A percentile compares a stretch with the other conserved stretches of the same genome.
phyloP scores from a whole-genome alignment of 2,797 vertebrate genomes.

The Alauda arvensis region DNA sequence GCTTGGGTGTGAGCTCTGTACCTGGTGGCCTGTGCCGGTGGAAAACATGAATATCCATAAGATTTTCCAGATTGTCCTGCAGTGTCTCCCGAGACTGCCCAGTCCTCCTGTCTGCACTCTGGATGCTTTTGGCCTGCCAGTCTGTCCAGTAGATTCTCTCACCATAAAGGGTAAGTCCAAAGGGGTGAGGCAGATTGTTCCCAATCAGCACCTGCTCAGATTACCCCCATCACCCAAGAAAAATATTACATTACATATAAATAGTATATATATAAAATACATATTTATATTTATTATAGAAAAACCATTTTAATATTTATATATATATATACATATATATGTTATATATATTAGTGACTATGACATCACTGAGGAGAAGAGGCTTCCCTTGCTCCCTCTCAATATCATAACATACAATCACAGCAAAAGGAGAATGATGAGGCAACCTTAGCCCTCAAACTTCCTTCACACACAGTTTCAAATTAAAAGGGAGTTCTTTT shows the following conservation, averaged over 20 bases:
- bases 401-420: neutral
- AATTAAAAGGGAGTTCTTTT: neutral
- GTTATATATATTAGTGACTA: neutral
- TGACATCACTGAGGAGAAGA: neutral
- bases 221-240: neutral
- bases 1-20: constrained; percentile 47
- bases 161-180: constrained; percentile 91
- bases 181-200: constrained; percentile 92
- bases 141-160: constrained; percentile 97
- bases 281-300: too few relatives aligned
- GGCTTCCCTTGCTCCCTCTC: neutral
- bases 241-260: neutral
- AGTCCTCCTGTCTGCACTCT: constrained; percentile 87
- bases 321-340: too few relatives aligned
- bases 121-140: constrained; percentile 98
- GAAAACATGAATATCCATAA: constrained; percentile 99
- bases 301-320: neutral
- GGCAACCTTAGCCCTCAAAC: neutral
- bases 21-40: constrained; percentile 85
- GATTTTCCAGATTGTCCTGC: constrained; percentile 93
- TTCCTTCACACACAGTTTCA: neutral
- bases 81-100: constrained; percentile 84
- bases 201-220: constrained; percentile 88
- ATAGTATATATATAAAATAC: too few relatives aligned
- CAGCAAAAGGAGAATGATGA: neutral